Evolutionary conservation across 2,888 invertebrate genomes (phyloP).

Genomic region (Dichetophora obliterata): DNA sequence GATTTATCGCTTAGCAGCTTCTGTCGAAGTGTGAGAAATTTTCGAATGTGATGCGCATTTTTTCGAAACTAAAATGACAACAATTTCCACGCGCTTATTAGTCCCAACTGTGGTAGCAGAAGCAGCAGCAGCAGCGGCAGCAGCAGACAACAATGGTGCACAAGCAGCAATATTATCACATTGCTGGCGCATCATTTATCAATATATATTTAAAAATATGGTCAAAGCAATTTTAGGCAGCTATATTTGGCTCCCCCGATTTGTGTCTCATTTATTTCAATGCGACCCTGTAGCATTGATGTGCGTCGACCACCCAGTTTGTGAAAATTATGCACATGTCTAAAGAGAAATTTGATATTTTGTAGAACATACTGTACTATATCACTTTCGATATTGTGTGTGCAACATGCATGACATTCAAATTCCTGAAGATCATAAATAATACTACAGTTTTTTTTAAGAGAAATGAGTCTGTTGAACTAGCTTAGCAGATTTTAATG

Average conservation of each 20-base stretch:
- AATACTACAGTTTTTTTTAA: constrained; percentile 14
- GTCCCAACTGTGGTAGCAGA: constrained; percentile 10
- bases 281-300: background rate
- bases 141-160: background rate
- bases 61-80: constrained; percentile 55
- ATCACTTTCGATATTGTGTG: background rate
- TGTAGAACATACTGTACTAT: constrained; percentile 1
- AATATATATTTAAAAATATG: constrained; percentile 40
- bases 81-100: constrained; percentile 66
- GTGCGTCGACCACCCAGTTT: constrained; percentile 33
- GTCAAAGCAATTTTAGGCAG: constrained; percentile 10
- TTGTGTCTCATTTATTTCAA: background rate
- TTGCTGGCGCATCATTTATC: constrained; percentile 46
- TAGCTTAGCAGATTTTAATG: background rate
- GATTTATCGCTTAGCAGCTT: constrained; percentile 48
- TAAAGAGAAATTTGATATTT: constrained; percentile 23
- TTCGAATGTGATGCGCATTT: constrained; percentile 49
- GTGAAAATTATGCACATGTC: constrained; percentile 33
- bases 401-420: constrained; percentile 23
- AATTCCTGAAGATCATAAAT: constrained; percentile 31
- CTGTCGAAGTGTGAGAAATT: constrained; percentile 68
- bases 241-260: background rate
- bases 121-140: constrained; percentile 14
- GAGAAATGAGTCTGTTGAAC: constrained; percentile 36
- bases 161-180: background rate